Base-by-base conservation (phyloP, 2,113 vertebrate species). In the Pagrus major region DNA sequence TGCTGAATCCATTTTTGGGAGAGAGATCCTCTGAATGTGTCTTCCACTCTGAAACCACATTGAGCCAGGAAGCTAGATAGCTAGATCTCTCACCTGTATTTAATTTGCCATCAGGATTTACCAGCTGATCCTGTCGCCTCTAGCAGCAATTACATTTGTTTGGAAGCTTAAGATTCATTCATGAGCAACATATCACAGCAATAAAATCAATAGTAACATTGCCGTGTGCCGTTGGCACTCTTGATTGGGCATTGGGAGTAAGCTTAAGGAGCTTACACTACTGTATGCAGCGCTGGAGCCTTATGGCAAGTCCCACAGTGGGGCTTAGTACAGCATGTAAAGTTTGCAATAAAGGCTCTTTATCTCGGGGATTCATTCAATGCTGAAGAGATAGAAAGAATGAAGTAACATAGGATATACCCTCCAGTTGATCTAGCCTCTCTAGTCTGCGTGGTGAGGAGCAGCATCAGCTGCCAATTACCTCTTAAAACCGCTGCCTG, bases 41-140 rank as follows among this genome's bases (percentile, higher is more conserved):
- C 42, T 60, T 15, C 33, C 35, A 10, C 27, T 61, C 27, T 29
- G 29, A 69, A 44, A 39, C 27, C 42, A 39, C 33, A n/a, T 46
- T 64, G 15, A 60, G 41, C 31, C 23, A 10, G 33, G 35, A 15
- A 49, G 51, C 60, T 31, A 33, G 56, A 16, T 29, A 59, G 54
- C 46, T 25, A 21, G 41, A 73, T 47, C 35, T 63, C 73, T 84
- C 46, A 77, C 72, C 71, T 80, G 51, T 71, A 56, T 86, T 86
- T 78, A 63, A 71, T 88, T 83, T 84, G 46, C 67, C 69, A 63
- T 85, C 69, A 78, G 76, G 71, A 59, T 84, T 61, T 87, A 16
- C 46, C 80, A 71, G 71, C 72, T 67, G 60, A 89, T 73, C 59
- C 44, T 14, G 10, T n/a, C 21, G 37, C 70, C 47, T 67, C 35